Percentiles rank a stretch among this genome's conserved stretches.
Evolutionary conservation across 2,888 invertebrate genomes (phyloP).

Genomic region (Blastobasis adustella): DNA sequence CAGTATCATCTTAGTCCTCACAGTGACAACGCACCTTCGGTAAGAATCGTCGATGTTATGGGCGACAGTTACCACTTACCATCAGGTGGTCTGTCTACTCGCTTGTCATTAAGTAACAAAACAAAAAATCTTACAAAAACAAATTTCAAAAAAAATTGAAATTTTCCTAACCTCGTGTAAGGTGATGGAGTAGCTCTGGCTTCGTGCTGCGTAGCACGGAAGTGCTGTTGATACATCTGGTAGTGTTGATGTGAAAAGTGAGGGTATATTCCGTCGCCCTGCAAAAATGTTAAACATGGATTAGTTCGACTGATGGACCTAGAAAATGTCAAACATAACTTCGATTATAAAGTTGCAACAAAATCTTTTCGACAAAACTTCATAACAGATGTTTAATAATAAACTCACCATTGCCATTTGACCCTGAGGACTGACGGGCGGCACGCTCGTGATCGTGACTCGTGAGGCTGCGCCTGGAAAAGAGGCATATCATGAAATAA

Average conservation of each 20-base stretch:
- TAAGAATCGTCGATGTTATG: no score
- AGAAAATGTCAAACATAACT: no score
- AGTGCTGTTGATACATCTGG: slow-evolving; percentile 70
- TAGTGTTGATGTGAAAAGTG: slow-evolving; percentile 71
- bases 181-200: slow-evolving; percentile 56
- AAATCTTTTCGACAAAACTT: background rate
- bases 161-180: slow-evolving; percentile 42
- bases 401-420: slow-evolving; percentile 80
- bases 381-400: background rate
- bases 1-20: no score
- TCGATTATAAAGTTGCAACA: no score
- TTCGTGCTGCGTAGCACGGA: slow-evolving; percentile 66
- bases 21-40: no score
- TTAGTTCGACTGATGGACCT: no score
- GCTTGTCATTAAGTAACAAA: background rate
- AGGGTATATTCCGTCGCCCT: slow-evolving; percentile 69
- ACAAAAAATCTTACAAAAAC: background rate
- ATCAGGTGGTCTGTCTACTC: no score
- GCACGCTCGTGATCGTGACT: slow-evolving; percentile 71
- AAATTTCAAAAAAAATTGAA: background rate
- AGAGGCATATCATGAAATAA: background rate
- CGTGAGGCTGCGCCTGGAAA: slow-evolving; percentile 61
- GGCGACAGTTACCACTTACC: no score
- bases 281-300: slow-evolving; percentile 17
- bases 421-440: slow-evolving; percentile 76